Evolutionary conservation across 2,797 vertebrate genomes (phyloP).

Genomic region (Muscicapa comitata): DNA sequence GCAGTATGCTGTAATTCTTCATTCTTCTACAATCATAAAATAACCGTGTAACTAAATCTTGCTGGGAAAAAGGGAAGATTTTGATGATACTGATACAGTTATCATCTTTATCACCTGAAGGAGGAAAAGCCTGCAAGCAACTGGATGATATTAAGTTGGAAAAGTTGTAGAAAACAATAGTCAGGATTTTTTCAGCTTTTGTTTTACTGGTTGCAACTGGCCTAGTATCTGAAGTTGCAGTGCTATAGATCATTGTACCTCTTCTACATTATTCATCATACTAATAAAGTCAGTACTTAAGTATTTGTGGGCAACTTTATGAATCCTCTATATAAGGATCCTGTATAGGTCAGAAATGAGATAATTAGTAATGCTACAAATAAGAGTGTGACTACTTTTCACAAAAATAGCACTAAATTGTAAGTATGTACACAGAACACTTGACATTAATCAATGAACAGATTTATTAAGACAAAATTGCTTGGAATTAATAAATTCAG

Average conservation of each 20-base stretch:
- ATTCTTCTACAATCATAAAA: neutral
- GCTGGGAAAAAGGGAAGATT: neutral
- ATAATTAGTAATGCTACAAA: neutral
- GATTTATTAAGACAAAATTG: neutral
- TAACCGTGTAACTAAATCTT: neutral
- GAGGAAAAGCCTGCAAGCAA: neutral
- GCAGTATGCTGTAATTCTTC: neutral
- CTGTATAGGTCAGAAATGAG: neutral
- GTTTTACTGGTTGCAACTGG: neutral
- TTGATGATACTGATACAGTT: neutral
- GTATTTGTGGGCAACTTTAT: neutral
- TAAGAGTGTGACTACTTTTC: neutral
- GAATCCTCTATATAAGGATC: neutral
- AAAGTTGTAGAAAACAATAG: neutral
- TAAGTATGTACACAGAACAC: neutral
- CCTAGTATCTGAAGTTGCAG: neutral
- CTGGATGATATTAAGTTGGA: neutral
- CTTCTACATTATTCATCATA: neutral
- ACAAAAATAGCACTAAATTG: neutral
- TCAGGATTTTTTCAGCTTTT: neutral
- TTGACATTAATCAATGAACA: slow-evolving; percentile 5
- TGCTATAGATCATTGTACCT: neutral
- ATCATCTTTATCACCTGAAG: neutral
- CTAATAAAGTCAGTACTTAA: neutral
- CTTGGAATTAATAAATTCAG: neutral